phyloP scores from a whole-genome alignment of 37 sponge, comb jelly and placozoan species.

The Mnemiopsis leidyi region DNA sequence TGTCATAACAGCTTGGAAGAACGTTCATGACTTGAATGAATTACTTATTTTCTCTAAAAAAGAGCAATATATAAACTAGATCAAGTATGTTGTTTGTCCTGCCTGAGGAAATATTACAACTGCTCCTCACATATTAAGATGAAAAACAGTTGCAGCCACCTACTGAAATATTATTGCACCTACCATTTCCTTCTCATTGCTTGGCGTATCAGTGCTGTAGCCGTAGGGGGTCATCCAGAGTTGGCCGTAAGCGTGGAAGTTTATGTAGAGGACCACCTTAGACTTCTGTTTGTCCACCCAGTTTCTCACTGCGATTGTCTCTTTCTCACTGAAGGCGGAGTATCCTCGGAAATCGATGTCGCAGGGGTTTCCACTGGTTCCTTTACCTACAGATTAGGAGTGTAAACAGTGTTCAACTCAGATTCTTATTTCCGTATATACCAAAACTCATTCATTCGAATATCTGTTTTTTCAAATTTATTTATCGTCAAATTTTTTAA shows the following conservation, averaged over 20 bases:
- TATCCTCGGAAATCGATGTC: neutral
- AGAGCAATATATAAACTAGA: neutral
- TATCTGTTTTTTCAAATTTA: too few relatives aligned
- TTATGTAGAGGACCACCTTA: neutral
- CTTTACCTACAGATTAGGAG: neutral
- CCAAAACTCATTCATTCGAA: too few relatives aligned
- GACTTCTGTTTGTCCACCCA: neutral
- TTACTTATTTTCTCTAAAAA: too few relatives aligned
- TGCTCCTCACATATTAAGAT: too few relatives aligned
- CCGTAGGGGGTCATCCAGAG: conserved; percentile 62
- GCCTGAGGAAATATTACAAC: neutral
- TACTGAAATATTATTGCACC: neutral
- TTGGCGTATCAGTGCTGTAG: conserved; percentile 5
- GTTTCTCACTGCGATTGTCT: neutral
- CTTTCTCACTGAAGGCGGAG: conserved; percentile 20
- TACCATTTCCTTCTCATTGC: conserved; percentile 43
- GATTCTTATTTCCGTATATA: too few relatives aligned
- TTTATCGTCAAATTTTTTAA: too few relatives aligned
- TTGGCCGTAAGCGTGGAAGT: conserved; percentile 63
- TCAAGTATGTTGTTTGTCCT: neutral
- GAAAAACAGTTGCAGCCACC: too few relatives aligned
- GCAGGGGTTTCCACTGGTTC: conserved; percentile 20
- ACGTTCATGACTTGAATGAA: too few relatives aligned
- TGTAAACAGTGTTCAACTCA: too few relatives aligned
- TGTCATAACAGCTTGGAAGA: too few relatives aligned